Base-by-base conservation (phyloP, 2,113 vertebrate genomes). In the Plecotus auritus region DNA sequence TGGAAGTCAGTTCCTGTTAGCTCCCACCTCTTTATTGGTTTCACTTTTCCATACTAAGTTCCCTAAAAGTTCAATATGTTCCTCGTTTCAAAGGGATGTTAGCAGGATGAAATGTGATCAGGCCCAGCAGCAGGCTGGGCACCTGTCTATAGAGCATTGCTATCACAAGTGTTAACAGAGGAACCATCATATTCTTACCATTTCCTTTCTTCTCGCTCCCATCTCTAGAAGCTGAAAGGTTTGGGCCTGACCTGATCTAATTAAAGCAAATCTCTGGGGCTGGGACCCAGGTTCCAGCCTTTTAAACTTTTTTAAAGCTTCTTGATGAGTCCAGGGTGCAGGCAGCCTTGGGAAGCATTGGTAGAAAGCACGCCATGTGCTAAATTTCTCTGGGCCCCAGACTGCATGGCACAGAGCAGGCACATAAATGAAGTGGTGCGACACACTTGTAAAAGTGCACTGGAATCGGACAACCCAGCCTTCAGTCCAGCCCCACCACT, bases 1-100 rank as follows among this genome's bases (percentile, higher is more conserved):
- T 93, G 73, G 66, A 84, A 94, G 88, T 90, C 37, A 84, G 0
- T 88, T 91, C 13, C 37, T 81, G 49, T 95, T 64, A 16, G 10
- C 32, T 82, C 78, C 47, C 81, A 76, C 54, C 72, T 40, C 35
- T 87, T 49, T 77, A 66, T 74, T 85, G 72, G 49, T 37, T 23
- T 90, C 40, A 8, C 40, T 17, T 11, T 4, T 23, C 67, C n/a
- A 5, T 47, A 45, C 37, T 56, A 13, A 35, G 42, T 82, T 54
- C 64, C 83, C 18, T 14, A 7, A 49, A 80, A 32, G 42, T 18
- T 74, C 51, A 47, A 0, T 76, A 35, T 14, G 30, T 54, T 35
- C 32, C 45, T 35, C 2, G 2, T 28, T 28, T 49, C 7, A 0
- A 4, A 90, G 37, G 4, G 42, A 2, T 66, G 2, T 37, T n/a